Conservation (phyloP, 2,797 vertebrate species). For the Heterohyrax brucei region DNA sequence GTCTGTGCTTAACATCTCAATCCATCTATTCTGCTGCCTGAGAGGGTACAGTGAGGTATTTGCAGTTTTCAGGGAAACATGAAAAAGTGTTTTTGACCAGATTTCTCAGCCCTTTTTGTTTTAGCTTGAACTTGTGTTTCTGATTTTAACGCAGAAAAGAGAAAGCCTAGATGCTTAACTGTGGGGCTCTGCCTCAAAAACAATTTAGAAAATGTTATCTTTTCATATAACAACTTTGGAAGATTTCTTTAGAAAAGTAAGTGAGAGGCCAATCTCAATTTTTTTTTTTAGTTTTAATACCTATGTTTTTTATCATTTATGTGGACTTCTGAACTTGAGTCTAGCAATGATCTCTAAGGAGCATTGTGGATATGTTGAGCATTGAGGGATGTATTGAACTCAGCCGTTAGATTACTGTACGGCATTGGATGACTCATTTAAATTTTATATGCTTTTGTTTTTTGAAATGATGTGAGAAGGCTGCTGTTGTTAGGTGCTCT, state of each 20-base stretch:
- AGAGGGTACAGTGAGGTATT: background rate
- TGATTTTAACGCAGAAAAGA: slow-evolving; percentile 27
- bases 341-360: background rate
- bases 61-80: background rate
- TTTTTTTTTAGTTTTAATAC: background rate
- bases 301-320: background rate
- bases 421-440: background rate
- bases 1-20: background rate
- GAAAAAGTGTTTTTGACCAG: background rate
- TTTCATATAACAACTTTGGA: slow-evolving; percentile 42
- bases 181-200: background rate
- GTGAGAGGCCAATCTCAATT: background rate
- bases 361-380: background rate
- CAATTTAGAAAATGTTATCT: background rate
- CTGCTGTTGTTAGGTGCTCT: no score
- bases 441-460: slow-evolving; percentile 50
- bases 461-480: slow-evolving; percentile 6
- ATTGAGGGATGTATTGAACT: background rate
- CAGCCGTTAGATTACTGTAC: background rate
- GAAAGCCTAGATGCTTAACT: background rate
- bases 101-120: background rate
- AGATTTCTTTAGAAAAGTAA: slow-evolving; percentile 30
- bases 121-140: slow-evolving; percentile 17
- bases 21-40: background rate
- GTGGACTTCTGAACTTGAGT: background rate